These are phyloP conservation scores for Cyprinodon variegatus DNA, from an alignment of 2,113 vertebrate species.

Conservation along the genomic window DNA sequence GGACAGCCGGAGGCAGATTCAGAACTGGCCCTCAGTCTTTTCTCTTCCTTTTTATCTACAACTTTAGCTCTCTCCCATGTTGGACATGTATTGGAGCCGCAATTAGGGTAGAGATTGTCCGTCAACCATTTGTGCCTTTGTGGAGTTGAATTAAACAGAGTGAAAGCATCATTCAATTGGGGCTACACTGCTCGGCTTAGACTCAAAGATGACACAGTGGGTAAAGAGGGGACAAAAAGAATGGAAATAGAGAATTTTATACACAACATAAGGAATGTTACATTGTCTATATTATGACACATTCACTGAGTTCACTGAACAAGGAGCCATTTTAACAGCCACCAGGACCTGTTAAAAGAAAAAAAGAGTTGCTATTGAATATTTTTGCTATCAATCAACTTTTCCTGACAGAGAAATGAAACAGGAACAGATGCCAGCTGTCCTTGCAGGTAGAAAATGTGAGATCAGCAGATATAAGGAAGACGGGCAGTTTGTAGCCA, in stretches of 20 bases:
- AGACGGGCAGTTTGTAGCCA: not conserved
- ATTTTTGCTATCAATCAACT: constrained; percentile 52
- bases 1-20: constrained; percentile 67
- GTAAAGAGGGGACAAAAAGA: constrained; percentile 8
- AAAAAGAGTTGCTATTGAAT: constrained; percentile 26
- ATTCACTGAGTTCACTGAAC: constrained; percentile 55
- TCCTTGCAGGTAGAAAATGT: constrained; percentile 6
- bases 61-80: constrained; percentile 21
- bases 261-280: constrained; percentile 57
- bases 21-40: constrained; percentile 51
- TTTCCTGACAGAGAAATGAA: constrained; percentile 31
- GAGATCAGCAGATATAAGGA: constrained; percentile 14
- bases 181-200: constrained; percentile 2
- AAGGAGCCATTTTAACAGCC: constrained; percentile 7
- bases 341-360: not conserved
- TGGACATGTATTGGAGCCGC: constrained; percentile 35
- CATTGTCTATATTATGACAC: constrained; percentile 52
- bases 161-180: constrained; percentile 8
- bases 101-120: constrained; percentile 50
- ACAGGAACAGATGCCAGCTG: constrained; percentile 34
- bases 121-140: constrained; percentile 35
- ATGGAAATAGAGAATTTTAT: constrained; percentile 26
- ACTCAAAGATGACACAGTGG: constrained; percentile 12
- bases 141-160: constrained; percentile 54
- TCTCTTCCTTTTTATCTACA: constrained; percentile 35